Percentiles rank a stretch among this genome's conserved stretches.
Evolutionary conservation across 2,888 invertebrate species (phyloP).

Genomic region (Cryptophagus acutangulus): DNA sequence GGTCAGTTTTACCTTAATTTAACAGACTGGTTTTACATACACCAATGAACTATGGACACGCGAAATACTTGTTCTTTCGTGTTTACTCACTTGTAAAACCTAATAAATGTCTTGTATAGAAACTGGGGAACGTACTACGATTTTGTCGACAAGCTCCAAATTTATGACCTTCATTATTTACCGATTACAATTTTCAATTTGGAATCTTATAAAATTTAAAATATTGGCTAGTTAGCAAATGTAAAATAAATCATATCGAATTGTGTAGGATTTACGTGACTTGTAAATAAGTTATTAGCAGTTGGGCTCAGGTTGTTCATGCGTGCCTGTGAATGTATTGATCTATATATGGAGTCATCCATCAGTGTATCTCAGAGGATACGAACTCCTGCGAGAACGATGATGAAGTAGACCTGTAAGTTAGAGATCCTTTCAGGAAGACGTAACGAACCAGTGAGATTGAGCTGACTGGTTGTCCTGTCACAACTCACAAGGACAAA

Average conservation of each 20-base stretch:
- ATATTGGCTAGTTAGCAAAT: too few relatives aligned
- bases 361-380: constrained; percentile 42
- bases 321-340: constrained; percentile 45
- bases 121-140: too few relatives aligned
- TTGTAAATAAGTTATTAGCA: constrained; percentile 43
- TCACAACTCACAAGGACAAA: constrained; percentile 42
- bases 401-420: constrained; percentile 5
- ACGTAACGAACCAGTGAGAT: too few relatives aligned
- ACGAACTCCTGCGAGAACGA: constrained; percentile 34
- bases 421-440: too few relatives aligned
- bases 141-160: too few relatives aligned
- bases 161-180: too few relatives aligned
- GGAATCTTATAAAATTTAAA: too few relatives aligned
- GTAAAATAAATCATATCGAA: too few relatives aligned
- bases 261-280: too few relatives aligned
- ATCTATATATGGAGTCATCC: constrained; percentile 47
- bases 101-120: constrained; percentile 12
- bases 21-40: constrained; percentile 23
- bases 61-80: constrained; percentile 4
- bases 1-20: constrained; percentile 25
- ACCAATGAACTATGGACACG: constrained; percentile 12
- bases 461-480: too few relatives aligned
- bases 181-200: too few relatives aligned
- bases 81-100: background rate
- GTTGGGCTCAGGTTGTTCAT: constrained; percentile 39